These are phyloP conservation scores for Chrysochloris asiatica DNA, from an alignment of 2,113 vertebrate genomes.

Conservation along the genomic window DNA sequence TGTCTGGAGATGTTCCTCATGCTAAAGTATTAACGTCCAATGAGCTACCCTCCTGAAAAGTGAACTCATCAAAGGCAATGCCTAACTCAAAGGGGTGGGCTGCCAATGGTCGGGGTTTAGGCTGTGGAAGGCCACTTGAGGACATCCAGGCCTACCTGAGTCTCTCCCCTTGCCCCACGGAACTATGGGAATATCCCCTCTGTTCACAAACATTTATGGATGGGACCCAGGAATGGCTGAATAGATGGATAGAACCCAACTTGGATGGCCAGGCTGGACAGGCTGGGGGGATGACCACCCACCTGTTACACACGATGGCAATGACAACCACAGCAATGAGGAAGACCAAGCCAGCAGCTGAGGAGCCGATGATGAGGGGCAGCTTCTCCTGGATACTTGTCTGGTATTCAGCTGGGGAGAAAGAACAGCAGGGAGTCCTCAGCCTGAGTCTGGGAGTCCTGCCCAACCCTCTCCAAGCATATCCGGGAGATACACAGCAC, in stretches of 20 bases:
- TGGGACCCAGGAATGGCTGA: not conserved
- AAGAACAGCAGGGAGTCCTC: not conserved
- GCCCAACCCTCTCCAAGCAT: not conserved
- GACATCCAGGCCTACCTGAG: rapidly evolving
- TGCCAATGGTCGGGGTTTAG: rapidly evolving
- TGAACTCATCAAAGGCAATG: not conserved
- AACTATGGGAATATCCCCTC: not conserved
- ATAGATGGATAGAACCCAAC: not conserved
- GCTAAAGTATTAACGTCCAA: too few species aligned
- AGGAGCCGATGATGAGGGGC: conserved; percentile 95
- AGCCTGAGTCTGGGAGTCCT: not conserved
- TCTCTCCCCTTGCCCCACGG: not conserved
- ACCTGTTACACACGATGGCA: conserved; percentile 94
- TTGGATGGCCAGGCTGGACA: not conserved
- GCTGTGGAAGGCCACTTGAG: not conserved
- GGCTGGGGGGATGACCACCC: conserved; percentile 48
- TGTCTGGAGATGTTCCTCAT: not conserved
- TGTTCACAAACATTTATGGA: not conserved
- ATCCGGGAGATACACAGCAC: not conserved
- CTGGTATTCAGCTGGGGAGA: conserved; percentile 91
- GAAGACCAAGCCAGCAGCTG: conserved; percentile 93
- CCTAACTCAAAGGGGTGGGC: not conserved
- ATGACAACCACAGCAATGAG: conserved; percentile 93
- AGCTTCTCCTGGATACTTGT: conserved; percentile 96
- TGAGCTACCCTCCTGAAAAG: not conserved